Conservation (phyloP, 2,888 invertebrate genomes). For the Hirudinaria manillensis region DNA sequence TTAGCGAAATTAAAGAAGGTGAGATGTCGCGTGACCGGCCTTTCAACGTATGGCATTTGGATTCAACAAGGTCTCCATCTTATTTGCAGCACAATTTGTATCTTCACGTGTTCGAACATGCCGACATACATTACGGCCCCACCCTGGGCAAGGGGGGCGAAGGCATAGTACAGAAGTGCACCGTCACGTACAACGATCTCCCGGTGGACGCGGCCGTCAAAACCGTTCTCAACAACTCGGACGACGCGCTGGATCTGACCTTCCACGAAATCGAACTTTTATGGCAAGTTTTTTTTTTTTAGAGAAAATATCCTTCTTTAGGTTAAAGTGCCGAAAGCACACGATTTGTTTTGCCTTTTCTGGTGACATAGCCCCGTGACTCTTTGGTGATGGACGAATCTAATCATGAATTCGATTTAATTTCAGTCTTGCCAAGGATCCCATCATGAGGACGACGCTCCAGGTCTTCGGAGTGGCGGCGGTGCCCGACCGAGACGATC, state of each 20-base stretch:
- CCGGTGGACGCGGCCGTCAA: slow-evolving; percentile 40
- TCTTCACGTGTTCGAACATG: slow-evolving; percentile 39
- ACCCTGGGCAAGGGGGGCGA: slow-evolving; percentile 39
- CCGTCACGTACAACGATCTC: slow-evolving; percentile 37
- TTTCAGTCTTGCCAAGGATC: slow-evolving; percentile 39
- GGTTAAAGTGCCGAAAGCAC: neutral
- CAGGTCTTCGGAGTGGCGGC: slow-evolving; percentile 41
- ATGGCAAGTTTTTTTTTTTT: slow-evolving; percentile 39
- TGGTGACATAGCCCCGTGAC: neutral
- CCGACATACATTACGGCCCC: slow-evolving; percentile 39
- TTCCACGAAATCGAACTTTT: slow-evolving; percentile 41
- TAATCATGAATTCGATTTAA: neutral
- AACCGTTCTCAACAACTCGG: slow-evolving; percentile 37
- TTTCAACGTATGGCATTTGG: too few species aligned
- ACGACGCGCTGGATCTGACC: slow-evolving; percentile 39
- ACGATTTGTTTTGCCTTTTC: neutral
- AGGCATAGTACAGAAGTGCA: slow-evolving; percentile 38
- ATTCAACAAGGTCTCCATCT: neutral
- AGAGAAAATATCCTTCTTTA: neutral
- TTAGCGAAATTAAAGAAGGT: slow-evolving; percentile 39
- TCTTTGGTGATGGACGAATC: too few species aligned
- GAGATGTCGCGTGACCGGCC: neutral
- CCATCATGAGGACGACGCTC: slow-evolving; percentile 37
- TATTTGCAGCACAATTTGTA: slow-evolving; percentile 35
- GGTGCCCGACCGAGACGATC: slow-evolving; percentile 37